Evolutionary conservation across 2,113 vertebrate genomes (phyloP).

Genomic region (Cyanocitta stelleri): DNA sequence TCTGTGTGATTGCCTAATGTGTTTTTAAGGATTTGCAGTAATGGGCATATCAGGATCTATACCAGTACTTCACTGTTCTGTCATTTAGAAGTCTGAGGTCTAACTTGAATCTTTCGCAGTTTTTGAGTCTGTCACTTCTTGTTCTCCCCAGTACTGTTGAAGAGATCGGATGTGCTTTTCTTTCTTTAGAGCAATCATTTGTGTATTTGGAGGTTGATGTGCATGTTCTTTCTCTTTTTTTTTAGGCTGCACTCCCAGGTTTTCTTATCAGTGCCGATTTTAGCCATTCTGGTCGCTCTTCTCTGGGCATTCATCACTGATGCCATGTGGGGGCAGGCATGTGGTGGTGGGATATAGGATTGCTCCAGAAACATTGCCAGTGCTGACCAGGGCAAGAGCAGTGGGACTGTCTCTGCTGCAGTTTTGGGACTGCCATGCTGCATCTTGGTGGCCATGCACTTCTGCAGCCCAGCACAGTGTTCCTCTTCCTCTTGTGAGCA

Average conservation of each 20-base stretch:
- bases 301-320: background rate
- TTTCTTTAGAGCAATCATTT: background rate
- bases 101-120: background rate
- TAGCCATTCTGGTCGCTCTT: background rate
- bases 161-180: background rate
- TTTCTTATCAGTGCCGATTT: background rate
- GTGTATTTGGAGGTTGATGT: background rate
- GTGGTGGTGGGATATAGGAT: background rate
- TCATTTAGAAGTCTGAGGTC: background rate
- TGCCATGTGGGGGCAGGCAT: fast-evolving
- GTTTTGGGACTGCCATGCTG: fast-evolving
- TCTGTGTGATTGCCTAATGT: background rate
- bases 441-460: background rate
- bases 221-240: background rate
- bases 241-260: background rate
- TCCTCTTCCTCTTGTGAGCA: background rate
- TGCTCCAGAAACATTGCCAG: fast-evolving
- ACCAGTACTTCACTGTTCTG: background rate
- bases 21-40: background rate
- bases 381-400: background rate
- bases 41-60: background rate
- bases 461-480: background rate
- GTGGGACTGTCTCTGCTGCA: fast-evolving
- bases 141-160: background rate
- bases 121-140: background rate